Evolutionary conservation across 2,113 vertebrate genomes (phyloP), one percentile per base, ranked within the genome.

Genomic region (Albula glossodonta): DNA sequence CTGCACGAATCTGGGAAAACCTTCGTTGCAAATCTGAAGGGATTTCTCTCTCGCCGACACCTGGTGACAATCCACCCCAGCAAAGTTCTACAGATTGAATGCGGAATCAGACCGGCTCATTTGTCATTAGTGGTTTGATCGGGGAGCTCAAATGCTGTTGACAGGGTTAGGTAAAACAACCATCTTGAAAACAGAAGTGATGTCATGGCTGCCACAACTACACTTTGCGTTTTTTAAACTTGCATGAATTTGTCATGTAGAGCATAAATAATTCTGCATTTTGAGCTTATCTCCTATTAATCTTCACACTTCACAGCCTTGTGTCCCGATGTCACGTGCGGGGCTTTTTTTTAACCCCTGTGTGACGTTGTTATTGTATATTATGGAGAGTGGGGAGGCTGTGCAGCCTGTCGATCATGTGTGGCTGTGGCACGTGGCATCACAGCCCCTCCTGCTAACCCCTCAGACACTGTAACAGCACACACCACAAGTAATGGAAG

Each of bases 181-280:
- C 8, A 8, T 19, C 41, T 13, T 79, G 78, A 50, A 48, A 79
- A 79, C 5, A 79, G 49, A 13, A 15, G 13, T 78, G 74, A 31
- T 50, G 31, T 80, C 50, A 80, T 80, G 79, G 15, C 79, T 80
- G 50, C 49, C 22, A 41, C n/a, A 31, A 31, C 70, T 51, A 52
- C 50, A 82, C 49, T 80, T 41, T 48, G 12, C 15, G 8, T 19
- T 80, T 19, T 80, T 41, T 81, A 82, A 82, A 51, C 51, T 52
- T 53, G 51, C 80, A 53, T 82, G 51, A 25, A 82, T 52, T 53
- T 56, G 80, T 56, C 22, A 53, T 53, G 52, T 82, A 22, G 80
- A 82, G 52, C 80, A 56, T 52, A 10, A 82, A 82, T 56, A 82
- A 80, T 82, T 82, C 80, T 52, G 49, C 41, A 5, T 70, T 70